Evolutionary conservation across 2,113 vertebrate genomes (phyloP).

Genomic region (Sporophila hypoxantha): DNA sequence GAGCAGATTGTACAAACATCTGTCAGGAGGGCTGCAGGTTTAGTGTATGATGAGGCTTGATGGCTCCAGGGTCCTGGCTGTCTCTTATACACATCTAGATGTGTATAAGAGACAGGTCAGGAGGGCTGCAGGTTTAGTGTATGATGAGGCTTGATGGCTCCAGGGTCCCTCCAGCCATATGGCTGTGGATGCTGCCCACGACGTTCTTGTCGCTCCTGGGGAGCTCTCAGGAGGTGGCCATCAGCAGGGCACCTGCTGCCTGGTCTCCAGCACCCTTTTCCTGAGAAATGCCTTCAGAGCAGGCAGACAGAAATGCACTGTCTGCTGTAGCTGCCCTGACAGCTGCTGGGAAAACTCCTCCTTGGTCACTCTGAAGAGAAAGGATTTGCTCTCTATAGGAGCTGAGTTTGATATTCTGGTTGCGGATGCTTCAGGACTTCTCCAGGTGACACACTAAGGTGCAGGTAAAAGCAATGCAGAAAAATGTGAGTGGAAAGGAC

Average conservation of each 20-base stretch:
- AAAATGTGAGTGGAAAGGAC: background rate
- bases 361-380: background rate
- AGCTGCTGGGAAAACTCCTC: background rate
- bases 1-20: background rate
- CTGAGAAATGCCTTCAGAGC: background rate
- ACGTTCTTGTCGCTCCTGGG: background rate
- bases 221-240: background rate
- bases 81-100: too few relatives aligned
- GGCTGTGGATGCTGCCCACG: accelerated
- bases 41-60: background rate
- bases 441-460: background rate
- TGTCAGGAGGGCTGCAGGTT: background rate
- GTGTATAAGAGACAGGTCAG: too few relatives aligned
- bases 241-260: background rate
- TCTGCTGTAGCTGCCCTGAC: background rate
- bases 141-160: background rate
- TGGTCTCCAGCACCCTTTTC: background rate
- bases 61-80: background rate
- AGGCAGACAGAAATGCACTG: background rate
- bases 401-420: background rate
- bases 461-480: background rate
- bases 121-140: background rate
- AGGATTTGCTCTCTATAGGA: background rate
- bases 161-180: background rate
- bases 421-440: background rate